A percentile compares a stretch with the other conserved stretches of the same genome.
Conservation (phyloP, 2,113 vertebrate genomes). For the Brachypodius melanocephalos region DNA sequence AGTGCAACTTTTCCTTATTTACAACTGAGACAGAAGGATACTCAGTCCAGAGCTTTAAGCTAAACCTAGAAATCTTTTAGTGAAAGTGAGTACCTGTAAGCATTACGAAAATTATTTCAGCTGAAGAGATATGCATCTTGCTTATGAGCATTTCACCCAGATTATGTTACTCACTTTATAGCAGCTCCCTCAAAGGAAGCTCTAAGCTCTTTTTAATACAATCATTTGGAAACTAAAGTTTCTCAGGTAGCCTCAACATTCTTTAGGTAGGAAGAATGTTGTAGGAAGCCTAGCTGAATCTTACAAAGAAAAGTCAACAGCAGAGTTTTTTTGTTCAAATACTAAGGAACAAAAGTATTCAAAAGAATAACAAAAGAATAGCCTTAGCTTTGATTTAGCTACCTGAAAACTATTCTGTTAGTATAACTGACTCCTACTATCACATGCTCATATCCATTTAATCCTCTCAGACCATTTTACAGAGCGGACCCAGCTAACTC, state of each 20-base stretch:
- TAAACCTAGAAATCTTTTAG: not conserved
- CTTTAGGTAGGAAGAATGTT: not conserved
- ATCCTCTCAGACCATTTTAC: not conserved
- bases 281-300: not conserved
- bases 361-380: not conserved
- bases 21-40: not conserved
- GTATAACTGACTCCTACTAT: not conserved
- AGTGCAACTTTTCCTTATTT: slow-evolving; percentile 7
- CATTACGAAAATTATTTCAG: not conserved
- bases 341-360: not conserved
- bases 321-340: not conserved
- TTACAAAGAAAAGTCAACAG: not conserved
- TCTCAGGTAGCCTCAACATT: not conserved
- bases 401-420: not conserved
- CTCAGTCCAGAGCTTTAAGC: not conserved
- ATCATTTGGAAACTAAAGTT: not conserved
- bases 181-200: not conserved
- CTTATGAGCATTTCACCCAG: not conserved
- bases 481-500: not conserved
- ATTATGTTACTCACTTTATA: not conserved
- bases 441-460: not conserved
- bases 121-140: not conserved
- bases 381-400: not conserved
- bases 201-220: not conserved
- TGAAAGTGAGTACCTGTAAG: not conserved